Evolutionary conservation across 2,113 vertebrate species (phyloP).

Genomic region (Forbesichthys agassizii): DNA sequence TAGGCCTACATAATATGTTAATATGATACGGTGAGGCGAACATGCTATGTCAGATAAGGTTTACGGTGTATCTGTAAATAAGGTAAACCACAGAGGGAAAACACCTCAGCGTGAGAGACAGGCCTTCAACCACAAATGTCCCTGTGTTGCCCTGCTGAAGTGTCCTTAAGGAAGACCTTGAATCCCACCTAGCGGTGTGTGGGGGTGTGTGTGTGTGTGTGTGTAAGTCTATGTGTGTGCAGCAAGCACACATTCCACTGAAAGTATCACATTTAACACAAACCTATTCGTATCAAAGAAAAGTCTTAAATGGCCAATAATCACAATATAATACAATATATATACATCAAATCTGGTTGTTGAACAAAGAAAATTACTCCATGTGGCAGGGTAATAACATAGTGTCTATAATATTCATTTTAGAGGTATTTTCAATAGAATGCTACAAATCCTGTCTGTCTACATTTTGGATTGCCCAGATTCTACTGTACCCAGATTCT

Average conservation of each 20-base stretch:
- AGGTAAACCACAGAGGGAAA: conserved; percentile 1
- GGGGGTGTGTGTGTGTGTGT: not conserved
- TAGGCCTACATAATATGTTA: too few relatives aligned
- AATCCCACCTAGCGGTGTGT: not conserved
- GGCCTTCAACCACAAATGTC: not conserved
- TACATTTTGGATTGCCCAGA: conserved; percentile 68
- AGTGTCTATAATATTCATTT: conserved; percentile 44
- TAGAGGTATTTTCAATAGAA: conserved; percentile 34
- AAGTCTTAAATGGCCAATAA: too few relatives aligned
- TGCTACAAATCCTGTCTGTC: conserved; percentile 60
- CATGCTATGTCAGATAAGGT: not conserved
- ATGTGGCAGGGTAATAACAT: conserved; percentile 21
- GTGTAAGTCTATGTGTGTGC: not conserved
- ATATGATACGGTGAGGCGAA: too few relatives aligned
- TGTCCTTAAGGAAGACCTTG: not conserved
- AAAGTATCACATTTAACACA: too few relatives aligned
- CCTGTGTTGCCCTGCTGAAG: not conserved
- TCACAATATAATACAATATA: too few relatives aligned
- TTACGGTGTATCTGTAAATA: not conserved
- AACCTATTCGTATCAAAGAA: too few relatives aligned
- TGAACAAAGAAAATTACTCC: too few relatives aligned
- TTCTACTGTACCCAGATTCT: conserved; percentile 67
- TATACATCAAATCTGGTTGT: too few relatives aligned
- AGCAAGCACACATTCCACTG: too few relatives aligned
- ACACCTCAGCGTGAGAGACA: not conserved